These are phyloP conservation scores for Halcyon smyrnensis DNA, from an alignment of 2,797 vertebrate genomes.

Conservation along the genomic window DNA sequence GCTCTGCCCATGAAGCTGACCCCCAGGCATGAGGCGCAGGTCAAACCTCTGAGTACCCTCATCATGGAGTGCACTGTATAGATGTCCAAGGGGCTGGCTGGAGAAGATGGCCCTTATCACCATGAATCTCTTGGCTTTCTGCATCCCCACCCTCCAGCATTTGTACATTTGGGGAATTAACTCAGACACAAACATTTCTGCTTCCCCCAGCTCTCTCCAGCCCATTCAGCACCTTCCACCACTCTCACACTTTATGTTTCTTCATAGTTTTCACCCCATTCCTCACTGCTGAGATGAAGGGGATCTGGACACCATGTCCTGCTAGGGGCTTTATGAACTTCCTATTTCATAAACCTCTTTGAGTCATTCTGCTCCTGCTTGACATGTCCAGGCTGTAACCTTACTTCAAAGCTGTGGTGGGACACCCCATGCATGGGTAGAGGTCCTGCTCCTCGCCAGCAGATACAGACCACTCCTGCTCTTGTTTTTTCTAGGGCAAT, in stretches of 20 bases:
- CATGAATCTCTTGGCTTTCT: background rate
- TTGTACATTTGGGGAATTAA: background rate
- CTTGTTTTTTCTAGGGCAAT: background rate
- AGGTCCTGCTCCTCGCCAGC: background rate
- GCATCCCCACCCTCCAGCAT: background rate
- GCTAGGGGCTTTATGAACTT: background rate
- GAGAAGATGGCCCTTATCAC: background rate
- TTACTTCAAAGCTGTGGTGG: background rate
- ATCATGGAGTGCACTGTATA: background rate
- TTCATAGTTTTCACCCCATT: slow-evolving; percentile 14
- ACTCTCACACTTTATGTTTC: background rate
- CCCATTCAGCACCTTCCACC: background rate
- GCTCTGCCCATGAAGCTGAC: background rate
- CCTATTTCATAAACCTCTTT: slow-evolving; percentile 22
- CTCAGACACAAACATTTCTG: background rate
- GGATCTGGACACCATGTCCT: background rate
- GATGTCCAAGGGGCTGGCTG: background rate
- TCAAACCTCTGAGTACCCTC: background rate
- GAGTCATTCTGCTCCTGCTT: background rate
- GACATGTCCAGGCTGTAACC: background rate
- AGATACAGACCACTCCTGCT: background rate
- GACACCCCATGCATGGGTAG: background rate
- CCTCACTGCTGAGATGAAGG: background rate
- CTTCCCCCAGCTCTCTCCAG: background rate
- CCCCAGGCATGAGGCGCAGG: background rate